Percentiles rank a stretch among this genome's conserved stretches.
phyloP scores from a whole-genome alignment of 2,888 invertebrate genomes.

The Coleophora flavipennella region DNA sequence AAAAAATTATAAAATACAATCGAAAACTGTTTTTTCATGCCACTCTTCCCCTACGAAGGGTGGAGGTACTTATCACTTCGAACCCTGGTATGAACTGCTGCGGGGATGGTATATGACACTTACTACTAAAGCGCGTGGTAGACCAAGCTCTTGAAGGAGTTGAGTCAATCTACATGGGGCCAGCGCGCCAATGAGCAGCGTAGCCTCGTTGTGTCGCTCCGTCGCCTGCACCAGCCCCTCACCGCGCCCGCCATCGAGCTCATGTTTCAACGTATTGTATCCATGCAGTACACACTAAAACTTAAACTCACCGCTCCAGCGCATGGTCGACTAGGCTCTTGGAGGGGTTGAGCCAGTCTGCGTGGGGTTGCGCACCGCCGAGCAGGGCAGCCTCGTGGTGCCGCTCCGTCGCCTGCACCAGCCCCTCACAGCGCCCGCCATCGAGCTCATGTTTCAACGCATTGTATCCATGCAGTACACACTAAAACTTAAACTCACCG shows the following conservation, averaged over 20 bases:
- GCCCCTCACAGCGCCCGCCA: constrained; percentile 86
- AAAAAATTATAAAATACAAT: too few species aligned
- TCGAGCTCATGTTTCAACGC: constrained; percentile 95
- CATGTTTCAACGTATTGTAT: too few species aligned
- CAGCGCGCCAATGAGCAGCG: constrained; percentile 62
- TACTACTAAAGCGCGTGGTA: constrained; percentile 79
- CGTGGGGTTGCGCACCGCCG: constrained; percentile 46
- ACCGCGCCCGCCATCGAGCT: constrained; percentile 88
- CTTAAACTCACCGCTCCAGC: constrained; percentile 68
- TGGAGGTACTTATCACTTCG: too few species aligned
- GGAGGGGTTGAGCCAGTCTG: constrained; percentile 90
- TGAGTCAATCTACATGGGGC: constrained; percentile 79
- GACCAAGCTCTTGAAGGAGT: constrained; percentile 93
- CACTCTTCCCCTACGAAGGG: too few species aligned
- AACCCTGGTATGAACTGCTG: too few species aligned
- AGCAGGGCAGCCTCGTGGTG: constrained; percentile 81
- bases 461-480: constrained; percentile 97
- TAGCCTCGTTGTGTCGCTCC: constrained; percentile 84
- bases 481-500: constrained; percentile 35
- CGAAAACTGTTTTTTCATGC: too few species aligned
- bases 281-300: too few species aligned
- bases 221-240: constrained; percentile 85
- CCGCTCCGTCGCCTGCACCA: constrained; percentile 86
- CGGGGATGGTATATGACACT: too few species aligned
- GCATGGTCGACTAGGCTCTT: constrained; percentile 88